Evolutionary conservation across 2,797 vertebrate genomes (phyloP), one percentile per base, ranked within the genome.

Genomic region (Allobates femoralis): DNA sequence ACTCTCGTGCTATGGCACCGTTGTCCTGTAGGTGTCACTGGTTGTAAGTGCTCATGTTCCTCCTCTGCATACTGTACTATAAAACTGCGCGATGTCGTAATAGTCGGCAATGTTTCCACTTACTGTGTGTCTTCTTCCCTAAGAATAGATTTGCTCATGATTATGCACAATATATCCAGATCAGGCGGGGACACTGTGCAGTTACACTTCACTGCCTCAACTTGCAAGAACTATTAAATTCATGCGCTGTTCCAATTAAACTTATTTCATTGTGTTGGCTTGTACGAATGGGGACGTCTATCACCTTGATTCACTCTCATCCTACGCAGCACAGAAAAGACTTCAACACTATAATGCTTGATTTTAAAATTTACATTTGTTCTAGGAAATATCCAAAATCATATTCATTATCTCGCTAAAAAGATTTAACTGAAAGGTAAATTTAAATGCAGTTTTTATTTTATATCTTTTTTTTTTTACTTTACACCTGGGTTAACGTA

Each of bases 191-290:
- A 66, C 79, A 53, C 23, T 30, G 26, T 81, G 62, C 8, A 53
- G 41, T 67, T 67, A 21, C n/a, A 51, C 28, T 53, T 81, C 62
- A 67, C 50, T 67, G 62, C 60, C 60, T 66, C 41, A 28, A 80
- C 79, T 51, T 56, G 75, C 19, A 66, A 21, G 79, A 67, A 30
- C 26, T 51, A 32, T 81, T 81, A 53, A 30, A 67, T 66, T 51
- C 19, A 5, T 81, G 37, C 32, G 18, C 30, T 23, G 60, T 16
- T 51, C 41, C 30, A 67, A 32, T 81, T 81, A 81, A 67, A 81
- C 41, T 50, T 28, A 30, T 64, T 64, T 66, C 55, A 79, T 66
- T 80, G 78, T 80, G 58, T 50, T 51, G 78, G 60, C 58, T 14
- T 60, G 32, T 41, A 60, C 18, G 34, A 79, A 6, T 79, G 37